These are phyloP conservation scores for Megastigmus dorsalis DNA, from an alignment of 2,888 invertebrate species.

Conservation along the genomic window DNA sequence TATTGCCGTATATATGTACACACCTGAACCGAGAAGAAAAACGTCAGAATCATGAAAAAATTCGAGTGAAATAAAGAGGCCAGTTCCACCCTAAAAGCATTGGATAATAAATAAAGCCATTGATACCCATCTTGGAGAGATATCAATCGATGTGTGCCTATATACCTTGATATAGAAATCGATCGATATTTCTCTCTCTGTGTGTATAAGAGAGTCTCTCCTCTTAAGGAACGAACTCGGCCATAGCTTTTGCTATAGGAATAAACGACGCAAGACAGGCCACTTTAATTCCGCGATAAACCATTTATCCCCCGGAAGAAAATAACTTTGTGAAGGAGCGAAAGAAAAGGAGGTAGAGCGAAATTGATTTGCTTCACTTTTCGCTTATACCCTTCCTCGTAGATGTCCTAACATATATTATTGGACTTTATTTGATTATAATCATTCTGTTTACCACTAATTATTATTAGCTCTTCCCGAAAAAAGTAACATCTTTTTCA, in stretches of 20 bases:
- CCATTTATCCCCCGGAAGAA: slow-evolving; percentile 55
- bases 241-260: no score
- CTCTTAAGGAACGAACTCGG: slow-evolving; percentile 7
- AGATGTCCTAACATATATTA: no score
- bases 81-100: slow-evolving; percentile 66
- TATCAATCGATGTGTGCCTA: slow-evolving; percentile 60
- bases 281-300: slow-evolving; percentile 58
- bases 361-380: neutral
- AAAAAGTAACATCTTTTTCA: no score
- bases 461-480: no score
- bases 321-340: neutral
- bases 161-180: slow-evolving; percentile 40
- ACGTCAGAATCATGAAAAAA: no score
- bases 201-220: no score
- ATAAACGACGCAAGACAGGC: slow-evolving; percentile 57
- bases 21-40: no score
- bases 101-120: slow-evolving; percentile 69
- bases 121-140: slow-evolving; percentile 59
- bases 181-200: no score
- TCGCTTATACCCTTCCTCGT: no score
- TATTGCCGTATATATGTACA: no score
- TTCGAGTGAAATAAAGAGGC: neutral
- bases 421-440: no score
- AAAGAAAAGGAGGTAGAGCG: neutral
- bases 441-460: no score